phyloP scores from a whole-genome alignment of 35 echinoderm and acorn worm species.

The Apostichopus japonicus region DNA sequence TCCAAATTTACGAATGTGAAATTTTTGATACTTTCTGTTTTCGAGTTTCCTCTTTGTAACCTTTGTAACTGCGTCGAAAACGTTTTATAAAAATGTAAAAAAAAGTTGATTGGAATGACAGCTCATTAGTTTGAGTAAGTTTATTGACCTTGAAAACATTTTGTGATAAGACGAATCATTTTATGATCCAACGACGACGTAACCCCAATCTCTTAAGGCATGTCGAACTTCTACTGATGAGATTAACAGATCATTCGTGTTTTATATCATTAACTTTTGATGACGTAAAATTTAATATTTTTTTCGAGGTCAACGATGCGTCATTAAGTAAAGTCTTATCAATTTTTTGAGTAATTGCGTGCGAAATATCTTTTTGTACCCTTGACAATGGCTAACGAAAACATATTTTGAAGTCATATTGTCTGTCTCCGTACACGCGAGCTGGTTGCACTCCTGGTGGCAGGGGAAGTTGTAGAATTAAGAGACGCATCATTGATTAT shows the following conservation, averaged over 20 bases:
- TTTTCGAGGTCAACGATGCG: neutral
- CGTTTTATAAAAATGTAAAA: too few relatives aligned
- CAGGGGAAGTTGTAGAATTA: slow-evolving; percentile 38
- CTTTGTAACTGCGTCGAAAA: too few relatives aligned
- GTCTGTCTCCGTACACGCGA: slow-evolving; percentile 11
- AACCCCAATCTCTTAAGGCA: too few relatives aligned
- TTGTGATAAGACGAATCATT: neutral
- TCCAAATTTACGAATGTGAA: too few relatives aligned
- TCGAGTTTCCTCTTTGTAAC: too few relatives aligned
- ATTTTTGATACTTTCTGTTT: too few relatives aligned
- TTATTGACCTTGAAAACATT: neutral
- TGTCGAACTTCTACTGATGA: neutral
- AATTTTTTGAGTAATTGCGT: slow-evolving; percentile 41
- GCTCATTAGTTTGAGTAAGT: neutral
- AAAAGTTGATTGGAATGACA: too few relatives aligned
- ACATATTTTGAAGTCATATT: slow-evolving; percentile 26
- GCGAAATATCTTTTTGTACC: slow-evolving; percentile 4
- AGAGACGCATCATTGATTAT: neutral
- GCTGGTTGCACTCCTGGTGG: slow-evolving; percentile 12
- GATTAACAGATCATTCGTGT: neutral
- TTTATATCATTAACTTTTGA: neutral
- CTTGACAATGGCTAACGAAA: slow-evolving; percentile 41
- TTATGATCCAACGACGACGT: neutral
- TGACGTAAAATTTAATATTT: neutral
- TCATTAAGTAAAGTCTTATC: slow-evolving; percentile 33